Percentiles rank a stretch among this genome's conserved stretches.
These are phyloP conservation scores for Entosphenus tridentatus DNA, from an alignment of 2,113 vertebrate genomes.

Conservation along the genomic window DNA sequence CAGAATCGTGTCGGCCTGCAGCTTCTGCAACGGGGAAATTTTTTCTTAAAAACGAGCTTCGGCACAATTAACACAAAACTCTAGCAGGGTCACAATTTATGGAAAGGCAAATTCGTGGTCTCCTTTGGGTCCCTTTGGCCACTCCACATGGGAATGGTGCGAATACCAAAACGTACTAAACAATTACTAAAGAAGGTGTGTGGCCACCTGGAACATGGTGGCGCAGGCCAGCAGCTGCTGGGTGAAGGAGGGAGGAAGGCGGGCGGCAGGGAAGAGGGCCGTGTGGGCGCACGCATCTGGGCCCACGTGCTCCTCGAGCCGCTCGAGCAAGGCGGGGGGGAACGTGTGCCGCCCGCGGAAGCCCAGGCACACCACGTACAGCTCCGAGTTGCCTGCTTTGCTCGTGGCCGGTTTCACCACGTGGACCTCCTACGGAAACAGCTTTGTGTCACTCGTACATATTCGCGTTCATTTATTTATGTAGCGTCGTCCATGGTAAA, in stretches of 20 bases:
- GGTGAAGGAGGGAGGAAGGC: constrained; percentile 46
- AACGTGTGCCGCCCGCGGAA: constrained; percentile 29
- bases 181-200: too few relatives aligned
- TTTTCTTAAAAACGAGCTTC: too few relatives aligned
- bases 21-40: constrained; percentile 15
- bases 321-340: constrained; percentile 37
- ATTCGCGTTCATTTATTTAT: too few relatives aligned
- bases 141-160: too few relatives aligned
- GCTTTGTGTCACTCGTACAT: too few relatives aligned
- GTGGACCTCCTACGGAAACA: constrained; percentile 19
- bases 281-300: constrained; percentile 21
- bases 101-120: too few relatives aligned
- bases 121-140: too few relatives aligned
- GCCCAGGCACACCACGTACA: constrained; percentile 51
- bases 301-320: constrained; percentile 52
- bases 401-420: constrained; percentile 86
- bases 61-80: too few relatives aligned
- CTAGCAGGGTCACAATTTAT: too few relatives aligned
- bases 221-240: constrained; percentile 48
- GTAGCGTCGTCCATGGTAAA: too few relatives aligned
- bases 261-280: constrained; percentile 35
- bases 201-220: constrained; percentile 25
- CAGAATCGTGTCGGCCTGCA: constrained; percentile 53
- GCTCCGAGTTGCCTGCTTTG: constrained; percentile 82
- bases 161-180: too few relatives aligned